These are phyloP conservation scores for Drosophila nr. perissopoda DNA, from an alignment of 2,888 invertebrate species.

Conservation along the genomic window DNA sequence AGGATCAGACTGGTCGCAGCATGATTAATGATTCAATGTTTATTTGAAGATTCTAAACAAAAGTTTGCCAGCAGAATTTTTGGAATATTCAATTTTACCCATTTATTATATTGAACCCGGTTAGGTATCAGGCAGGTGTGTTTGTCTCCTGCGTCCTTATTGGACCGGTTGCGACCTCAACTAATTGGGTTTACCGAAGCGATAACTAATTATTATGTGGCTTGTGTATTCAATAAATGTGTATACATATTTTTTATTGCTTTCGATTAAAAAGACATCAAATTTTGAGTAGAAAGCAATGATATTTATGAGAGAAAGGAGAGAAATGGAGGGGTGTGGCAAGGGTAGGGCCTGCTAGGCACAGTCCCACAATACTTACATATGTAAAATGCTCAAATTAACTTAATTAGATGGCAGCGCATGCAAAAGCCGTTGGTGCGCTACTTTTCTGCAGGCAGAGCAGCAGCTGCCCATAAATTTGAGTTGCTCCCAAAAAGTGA, in stretches of 20 bases:
- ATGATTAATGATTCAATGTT: constrained; percentile 22
- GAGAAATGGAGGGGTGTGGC: constrained; percentile 6
- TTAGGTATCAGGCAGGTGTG: constrained; percentile 21
- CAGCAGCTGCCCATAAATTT: constrained; percentile 58
- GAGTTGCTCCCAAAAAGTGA: constrained; percentile 49
- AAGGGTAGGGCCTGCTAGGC: constrained; percentile 7
- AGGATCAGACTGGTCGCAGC: background rate
- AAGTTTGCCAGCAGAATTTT: background rate
- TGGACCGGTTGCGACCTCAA: constrained; percentile 35
- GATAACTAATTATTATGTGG: constrained; percentile 68
- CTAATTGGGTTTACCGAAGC: constrained; percentile 65
- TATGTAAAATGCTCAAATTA: constrained; percentile 77
- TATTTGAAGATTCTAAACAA: background rate
- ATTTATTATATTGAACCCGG: background rate
- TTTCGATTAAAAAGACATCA: constrained; percentile 77
- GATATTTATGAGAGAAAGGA: constrained; percentile 1
- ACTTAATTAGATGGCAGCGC: constrained; percentile 71
- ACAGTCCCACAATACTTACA: constrained; percentile 42
- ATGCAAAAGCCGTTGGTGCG: constrained; percentile 71
- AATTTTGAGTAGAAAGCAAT: constrained; percentile 35
- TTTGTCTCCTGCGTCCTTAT: constrained; percentile 6
- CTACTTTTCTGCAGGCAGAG: constrained; percentile 57
- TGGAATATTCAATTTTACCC: constrained; percentile 4
- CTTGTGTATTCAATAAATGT: constrained; percentile 46
- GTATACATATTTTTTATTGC: constrained; percentile 59